Conservation (phyloP, 1,140 invertebrate genomes). For the Solen grandis region DNA sequence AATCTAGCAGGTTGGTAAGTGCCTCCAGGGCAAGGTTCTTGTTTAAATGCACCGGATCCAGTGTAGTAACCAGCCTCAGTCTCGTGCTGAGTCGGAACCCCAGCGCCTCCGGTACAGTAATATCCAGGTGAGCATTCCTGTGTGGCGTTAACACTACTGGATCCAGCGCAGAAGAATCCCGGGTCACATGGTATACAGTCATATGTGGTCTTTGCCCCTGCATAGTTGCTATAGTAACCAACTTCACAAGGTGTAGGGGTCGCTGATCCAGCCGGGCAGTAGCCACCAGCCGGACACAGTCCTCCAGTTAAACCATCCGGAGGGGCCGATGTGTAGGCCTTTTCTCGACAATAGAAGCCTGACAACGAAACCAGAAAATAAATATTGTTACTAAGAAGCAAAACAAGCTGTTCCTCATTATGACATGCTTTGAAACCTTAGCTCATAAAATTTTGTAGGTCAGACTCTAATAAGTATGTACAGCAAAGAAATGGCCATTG, state of each 20-base stretch:
- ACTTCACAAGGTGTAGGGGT: conserved; percentile 70
- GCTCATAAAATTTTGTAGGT: too few species aligned
- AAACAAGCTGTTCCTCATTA: too few species aligned
- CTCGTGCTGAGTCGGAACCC: conserved; percentile 72
- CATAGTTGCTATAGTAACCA: conserved; percentile 75
- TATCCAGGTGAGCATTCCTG: conserved; percentile 75
- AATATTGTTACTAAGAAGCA: neutral
- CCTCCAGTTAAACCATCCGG: conserved; percentile 79
- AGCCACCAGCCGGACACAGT: conserved; percentile 77
- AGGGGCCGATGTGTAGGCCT: conserved; percentile 77
- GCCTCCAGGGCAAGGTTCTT: conserved; percentile 74
- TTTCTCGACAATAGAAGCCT: conserved; percentile 78
- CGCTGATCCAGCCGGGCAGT: conserved; percentile 76
- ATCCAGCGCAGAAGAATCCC: conserved; percentile 77
- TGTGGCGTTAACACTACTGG: conserved; percentile 74
- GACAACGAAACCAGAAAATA: neutral
- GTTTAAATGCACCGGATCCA: conserved; percentile 72
- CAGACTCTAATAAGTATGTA: neutral
- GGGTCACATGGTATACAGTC: conserved; percentile 79
- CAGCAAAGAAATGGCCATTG: neutral
- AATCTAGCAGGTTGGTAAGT: conserved; percentile 69
- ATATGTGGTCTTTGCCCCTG: conserved; percentile 75
- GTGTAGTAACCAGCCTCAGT: conserved; percentile 75
- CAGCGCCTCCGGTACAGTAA: conserved; percentile 78
- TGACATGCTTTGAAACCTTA: too few species aligned